Percentiles rank a stretch among this genome's conserved stretches.
Conservation (phyloP, 2,797 vertebrate species). For the Miichthys miiuy region DNA sequence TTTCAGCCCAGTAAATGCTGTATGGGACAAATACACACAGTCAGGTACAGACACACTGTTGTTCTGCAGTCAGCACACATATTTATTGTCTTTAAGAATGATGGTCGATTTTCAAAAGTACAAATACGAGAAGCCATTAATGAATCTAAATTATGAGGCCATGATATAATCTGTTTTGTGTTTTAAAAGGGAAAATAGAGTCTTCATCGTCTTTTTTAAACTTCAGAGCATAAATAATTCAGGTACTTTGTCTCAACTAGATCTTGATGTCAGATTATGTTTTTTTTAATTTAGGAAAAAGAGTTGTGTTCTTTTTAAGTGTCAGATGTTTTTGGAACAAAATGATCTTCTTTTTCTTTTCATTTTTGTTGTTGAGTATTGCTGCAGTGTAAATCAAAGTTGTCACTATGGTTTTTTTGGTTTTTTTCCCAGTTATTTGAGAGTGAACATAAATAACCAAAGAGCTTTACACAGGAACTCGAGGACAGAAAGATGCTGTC, state of each 20-base stretch:
- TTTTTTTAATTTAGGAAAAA: neutral
- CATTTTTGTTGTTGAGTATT: neutral
- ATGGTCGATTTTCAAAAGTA: neutral
- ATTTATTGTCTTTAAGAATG: neutral
- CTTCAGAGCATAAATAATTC: neutral
- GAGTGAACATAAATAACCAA: neutral
- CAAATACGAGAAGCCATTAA: neutral
- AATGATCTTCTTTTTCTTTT: neutral
- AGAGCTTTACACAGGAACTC: neutral
- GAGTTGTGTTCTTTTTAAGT: neutral
- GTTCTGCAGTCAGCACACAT: neutral
- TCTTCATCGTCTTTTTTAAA: neutral
- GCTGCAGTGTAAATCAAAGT: neutral
- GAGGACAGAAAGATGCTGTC: neutral
- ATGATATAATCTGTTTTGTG: neutral
- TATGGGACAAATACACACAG: slow-evolving; percentile 2
- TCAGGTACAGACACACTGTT: neutral
- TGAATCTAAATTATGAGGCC: neutral
- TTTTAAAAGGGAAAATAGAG: neutral
- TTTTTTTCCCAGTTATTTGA: neutral
- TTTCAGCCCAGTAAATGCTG: neutral
- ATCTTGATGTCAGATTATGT: neutral
- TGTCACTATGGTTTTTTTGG: too few species aligned
- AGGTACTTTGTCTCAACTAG: neutral
- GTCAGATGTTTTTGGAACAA: neutral